Percentiles rank a stretch among this genome's conserved stretches.
phyloP scores from a whole-genome alignment of 2,888 invertebrate species.

The Dermolepida albohirtum region DNA sequence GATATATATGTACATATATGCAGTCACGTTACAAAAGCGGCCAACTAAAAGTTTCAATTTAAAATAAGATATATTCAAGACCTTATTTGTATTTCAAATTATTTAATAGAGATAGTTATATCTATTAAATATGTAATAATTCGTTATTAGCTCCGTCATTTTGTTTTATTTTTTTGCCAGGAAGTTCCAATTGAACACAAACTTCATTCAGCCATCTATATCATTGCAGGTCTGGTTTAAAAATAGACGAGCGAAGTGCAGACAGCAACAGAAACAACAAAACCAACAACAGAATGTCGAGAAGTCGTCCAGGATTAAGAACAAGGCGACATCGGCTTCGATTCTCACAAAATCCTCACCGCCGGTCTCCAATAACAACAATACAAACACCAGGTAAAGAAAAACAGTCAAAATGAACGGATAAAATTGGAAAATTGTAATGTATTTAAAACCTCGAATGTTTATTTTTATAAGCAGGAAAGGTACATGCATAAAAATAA shows the following conservation, averaged over 20 bases:
- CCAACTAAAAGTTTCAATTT: too few species aligned
- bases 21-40: too few species aligned
- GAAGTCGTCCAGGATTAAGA: constrained; percentile 61
- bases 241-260: constrained; percentile 77
- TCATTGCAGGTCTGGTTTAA: constrained; percentile 77
- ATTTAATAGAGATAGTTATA: too few species aligned
- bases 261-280: constrained; percentile 73
- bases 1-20: too few species aligned
- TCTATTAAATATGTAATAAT: too few species aligned
- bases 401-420: neutral
- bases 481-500: neutral
- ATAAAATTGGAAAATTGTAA: too few species aligned
- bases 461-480: neutral
- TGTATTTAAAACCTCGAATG: too few species aligned
- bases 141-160: too few species aligned
- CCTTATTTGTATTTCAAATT: too few species aligned
- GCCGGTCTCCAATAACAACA: constrained; percentile 62
- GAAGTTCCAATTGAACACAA: too few species aligned
- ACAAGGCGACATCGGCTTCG: constrained; percentile 56
- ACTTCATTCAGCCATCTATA: constrained; percentile 14
- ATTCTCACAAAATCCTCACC: constrained; percentile 62
- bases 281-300: constrained; percentile 64
- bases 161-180: too few species aligned
- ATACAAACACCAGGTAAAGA: constrained; percentile 63
- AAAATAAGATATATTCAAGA: too few species aligned